A percentile compares a stretch with the other conserved stretches of the same genome.
Conservation (phyloP, 2,113 vertebrate species). For the Euleptes europaea region DNA sequence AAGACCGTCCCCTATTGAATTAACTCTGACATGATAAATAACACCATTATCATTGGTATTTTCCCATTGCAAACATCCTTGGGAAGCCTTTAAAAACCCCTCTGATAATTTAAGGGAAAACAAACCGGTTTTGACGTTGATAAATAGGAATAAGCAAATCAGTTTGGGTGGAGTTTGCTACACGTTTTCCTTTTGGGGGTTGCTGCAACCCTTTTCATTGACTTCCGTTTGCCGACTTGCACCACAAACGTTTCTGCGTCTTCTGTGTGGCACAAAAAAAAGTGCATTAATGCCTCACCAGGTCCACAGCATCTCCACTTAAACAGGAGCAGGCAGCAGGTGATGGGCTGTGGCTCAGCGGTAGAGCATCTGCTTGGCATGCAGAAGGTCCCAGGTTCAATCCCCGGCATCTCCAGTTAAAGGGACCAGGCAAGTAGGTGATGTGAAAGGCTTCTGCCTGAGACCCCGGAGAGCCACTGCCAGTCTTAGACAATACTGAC, state of each 20-base stretch:
- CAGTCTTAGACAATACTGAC: too few species aligned
- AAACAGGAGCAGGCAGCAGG: too few species aligned
- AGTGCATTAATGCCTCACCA: too few species aligned
- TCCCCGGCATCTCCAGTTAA: too few species aligned
- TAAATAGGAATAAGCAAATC: neutral
- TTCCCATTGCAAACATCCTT: conserved; percentile 8
- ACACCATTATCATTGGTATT: conserved; percentile 29
- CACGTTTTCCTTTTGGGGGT: neutral
- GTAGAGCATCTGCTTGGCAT: too few species aligned
- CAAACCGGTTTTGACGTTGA: conserved; percentile 7
- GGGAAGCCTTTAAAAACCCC: neutral
- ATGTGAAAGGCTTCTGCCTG: too few species aligned
- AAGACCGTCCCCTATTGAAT: conserved; percentile 16
- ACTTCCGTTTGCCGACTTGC: neutral
- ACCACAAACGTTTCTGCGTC: neutral
- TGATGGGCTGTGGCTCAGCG: too few species aligned
- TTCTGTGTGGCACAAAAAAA: too few species aligned
- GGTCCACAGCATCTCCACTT: neutral
- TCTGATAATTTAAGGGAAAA: conserved; percentile 25
- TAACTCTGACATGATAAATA: conserved; percentile 45
- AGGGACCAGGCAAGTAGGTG: too few species aligned
- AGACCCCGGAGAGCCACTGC: too few species aligned
- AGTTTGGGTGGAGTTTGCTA: neutral
- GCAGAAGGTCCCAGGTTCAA: too few species aligned
- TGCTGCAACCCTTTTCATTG: neutral